These are phyloP conservation scores for Campylomormyrus numenius DNA, from an alignment of 2,113 vertebrate species.

Conservation along the genomic window DNA sequence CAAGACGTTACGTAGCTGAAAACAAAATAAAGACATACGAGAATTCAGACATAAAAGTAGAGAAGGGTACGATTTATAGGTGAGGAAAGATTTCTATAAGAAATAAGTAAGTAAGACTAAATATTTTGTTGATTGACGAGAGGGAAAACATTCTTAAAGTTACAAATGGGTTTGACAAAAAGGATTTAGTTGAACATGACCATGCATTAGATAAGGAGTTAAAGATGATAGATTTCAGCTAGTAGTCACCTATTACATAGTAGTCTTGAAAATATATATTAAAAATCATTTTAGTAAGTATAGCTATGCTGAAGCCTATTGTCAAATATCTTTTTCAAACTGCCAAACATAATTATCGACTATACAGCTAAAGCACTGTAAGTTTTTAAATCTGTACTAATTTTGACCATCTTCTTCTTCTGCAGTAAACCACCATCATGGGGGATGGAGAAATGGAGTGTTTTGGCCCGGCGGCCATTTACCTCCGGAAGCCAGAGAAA, in stretches of 20 bases:
- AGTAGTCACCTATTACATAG: not conserved
- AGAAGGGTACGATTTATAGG: not conserved
- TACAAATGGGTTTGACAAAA: not conserved
- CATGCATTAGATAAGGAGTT: not conserved
- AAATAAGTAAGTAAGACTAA: not conserved
- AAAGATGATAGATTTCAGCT: not conserved
- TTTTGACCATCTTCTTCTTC: not conserved
- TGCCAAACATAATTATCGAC: not conserved
- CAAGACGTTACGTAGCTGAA: not conserved
- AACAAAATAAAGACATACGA: not conserved
- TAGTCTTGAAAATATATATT: not conserved
- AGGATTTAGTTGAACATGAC: not conserved
- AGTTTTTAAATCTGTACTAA: not conserved
- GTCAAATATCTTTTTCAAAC: not conserved
- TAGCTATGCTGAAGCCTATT: not conserved
- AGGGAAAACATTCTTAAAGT: not conserved
- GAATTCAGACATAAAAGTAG: not conserved
- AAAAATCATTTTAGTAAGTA: not conserved
- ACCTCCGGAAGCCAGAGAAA: too few species aligned
- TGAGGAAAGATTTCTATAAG: not conserved
- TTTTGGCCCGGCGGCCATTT: too few species aligned
- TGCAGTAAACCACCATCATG: too few species aligned
- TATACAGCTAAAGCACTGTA: not conserved
- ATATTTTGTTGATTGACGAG: not conserved
- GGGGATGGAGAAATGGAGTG: too few species aligned